Percentiles rank a stretch among this genome's conserved stretches.
These are phyloP conservation scores for Mustela lutreola DNA, from an alignment of 2,113 vertebrate species.

Conservation along the genomic window DNA sequence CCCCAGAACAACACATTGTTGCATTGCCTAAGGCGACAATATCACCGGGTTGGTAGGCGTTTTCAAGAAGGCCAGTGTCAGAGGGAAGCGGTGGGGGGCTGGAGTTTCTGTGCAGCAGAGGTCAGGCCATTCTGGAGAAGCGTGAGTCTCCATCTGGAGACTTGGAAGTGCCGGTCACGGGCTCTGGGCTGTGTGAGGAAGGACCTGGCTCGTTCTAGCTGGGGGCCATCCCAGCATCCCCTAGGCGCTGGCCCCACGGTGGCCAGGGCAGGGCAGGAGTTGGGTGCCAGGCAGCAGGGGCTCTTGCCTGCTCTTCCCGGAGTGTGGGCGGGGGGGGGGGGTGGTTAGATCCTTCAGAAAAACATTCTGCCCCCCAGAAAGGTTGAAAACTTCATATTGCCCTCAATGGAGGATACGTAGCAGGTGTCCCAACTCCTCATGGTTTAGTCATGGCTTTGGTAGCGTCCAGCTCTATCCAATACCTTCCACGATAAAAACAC, in stretches of 20 bases:
- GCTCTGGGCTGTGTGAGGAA: accelerated
- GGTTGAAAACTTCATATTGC: neutral
- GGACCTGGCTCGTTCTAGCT: accelerated
- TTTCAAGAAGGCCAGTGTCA: too few relatives aligned
- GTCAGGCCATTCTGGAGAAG: neutral
- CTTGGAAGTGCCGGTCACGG: neutral
- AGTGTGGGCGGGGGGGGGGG: accelerated
- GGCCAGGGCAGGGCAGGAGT: neutral
- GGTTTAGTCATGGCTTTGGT: neutral
- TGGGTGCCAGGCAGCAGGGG: accelerated
- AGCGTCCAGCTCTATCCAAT: accelerated
- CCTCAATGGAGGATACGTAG: neutral
- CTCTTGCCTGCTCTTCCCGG: accelerated
- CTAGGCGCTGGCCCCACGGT: accelerated
- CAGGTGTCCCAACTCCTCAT: neutral
- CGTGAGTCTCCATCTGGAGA: too few relatives aligned
- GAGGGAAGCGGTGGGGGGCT: accelerated
- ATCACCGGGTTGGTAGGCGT: accelerated
- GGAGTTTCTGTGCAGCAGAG: neutral
- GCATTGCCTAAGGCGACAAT: too few relatives aligned
- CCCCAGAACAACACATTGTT: accelerated
- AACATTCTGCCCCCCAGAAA: neutral
- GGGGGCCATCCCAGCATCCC: neutral
- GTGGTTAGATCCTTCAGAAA: neutral
- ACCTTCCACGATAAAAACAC: accelerated